These are phyloP conservation scores for Bergia sp. DNA, from an alignment of 92 coral and sea anemone species.

Conservation along the genomic window DNA sequence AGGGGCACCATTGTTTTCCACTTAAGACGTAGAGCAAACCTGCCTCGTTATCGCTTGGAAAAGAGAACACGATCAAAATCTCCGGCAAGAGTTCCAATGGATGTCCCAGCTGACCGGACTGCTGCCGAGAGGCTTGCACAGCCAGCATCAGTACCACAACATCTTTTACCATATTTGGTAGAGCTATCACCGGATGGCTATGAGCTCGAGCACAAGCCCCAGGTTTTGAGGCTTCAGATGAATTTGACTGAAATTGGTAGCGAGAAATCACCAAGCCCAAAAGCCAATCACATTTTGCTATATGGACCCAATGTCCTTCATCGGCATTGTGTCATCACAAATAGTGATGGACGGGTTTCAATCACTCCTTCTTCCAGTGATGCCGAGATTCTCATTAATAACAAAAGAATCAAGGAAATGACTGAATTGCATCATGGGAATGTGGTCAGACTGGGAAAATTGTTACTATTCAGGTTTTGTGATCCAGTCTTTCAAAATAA, in stretches of 20 bases:
- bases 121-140: conserved; percentile 72
- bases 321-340: conserved; percentile 85
- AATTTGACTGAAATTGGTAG: conserved; percentile 89
- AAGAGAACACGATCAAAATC: conserved; percentile 78
- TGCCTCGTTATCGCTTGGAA: conserved; percentile 78
- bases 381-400: conserved; percentile 80
- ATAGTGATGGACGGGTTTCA: conserved; percentile 82
- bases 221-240: conserved; percentile 76
- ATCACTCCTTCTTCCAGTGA: conserved; percentile 82
- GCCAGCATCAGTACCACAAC: conserved; percentile 65
- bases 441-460: conserved; percentile 72
- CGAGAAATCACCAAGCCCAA: conserved; percentile 78
- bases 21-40: conserved; percentile 86
- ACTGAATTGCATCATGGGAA: conserved; percentile 76
- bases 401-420: conserved; percentile 79
- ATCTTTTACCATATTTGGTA: conserved; percentile 74
- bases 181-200: conserved; percentile 80
- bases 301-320: conserved; percentile 76
- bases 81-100: conserved; percentile 80
- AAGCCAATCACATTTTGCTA: conserved; percentile 65
- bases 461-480: conserved; percentile 69
- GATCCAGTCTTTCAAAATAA: conserved; percentile 83
- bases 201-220: conserved; percentile 63
- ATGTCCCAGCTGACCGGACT: conserved; percentile 59
- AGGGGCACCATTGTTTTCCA: conserved; percentile 93